A percentile compares a stretch with the other conserved stretches of the same genome.
Conservation (phyloP, 2,797 vertebrate species). For the Sebastes oblongus region DNA sequence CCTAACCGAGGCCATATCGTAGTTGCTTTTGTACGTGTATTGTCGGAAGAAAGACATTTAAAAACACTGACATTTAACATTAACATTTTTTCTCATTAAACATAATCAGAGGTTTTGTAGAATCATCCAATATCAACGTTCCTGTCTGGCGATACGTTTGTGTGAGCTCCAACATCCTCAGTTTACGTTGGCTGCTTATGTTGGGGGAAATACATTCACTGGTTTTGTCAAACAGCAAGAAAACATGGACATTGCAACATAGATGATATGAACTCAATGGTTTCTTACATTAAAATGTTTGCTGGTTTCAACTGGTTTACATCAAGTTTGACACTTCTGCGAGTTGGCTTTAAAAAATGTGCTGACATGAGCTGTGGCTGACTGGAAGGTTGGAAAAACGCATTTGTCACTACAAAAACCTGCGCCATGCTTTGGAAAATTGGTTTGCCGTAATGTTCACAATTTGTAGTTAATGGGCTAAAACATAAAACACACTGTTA, state of each 20-base stretch:
- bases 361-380: neutral
- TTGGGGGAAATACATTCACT: neutral
- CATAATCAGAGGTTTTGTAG: neutral
- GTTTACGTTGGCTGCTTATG: neutral
- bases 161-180: neutral
- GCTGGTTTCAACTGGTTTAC: neutral
- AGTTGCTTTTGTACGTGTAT: neutral
- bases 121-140: neutral
- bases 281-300: neutral
- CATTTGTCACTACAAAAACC: neutral
- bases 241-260: neutral
- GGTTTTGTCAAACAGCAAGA: neutral
- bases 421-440: neutral
- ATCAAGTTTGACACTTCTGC: neutral
- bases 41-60: neutral
- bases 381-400: neutral
- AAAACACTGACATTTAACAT: neutral
- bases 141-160: neutral
- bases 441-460: neutral
- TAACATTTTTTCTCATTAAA: neutral
- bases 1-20: neutral
- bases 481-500: conserved; percentile 10
- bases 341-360: neutral
- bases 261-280: neutral
- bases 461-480: conserved; percentile 26